Conservation (phyloP, 2,888 invertebrate species). For the Polyploca ridens region DNA sequence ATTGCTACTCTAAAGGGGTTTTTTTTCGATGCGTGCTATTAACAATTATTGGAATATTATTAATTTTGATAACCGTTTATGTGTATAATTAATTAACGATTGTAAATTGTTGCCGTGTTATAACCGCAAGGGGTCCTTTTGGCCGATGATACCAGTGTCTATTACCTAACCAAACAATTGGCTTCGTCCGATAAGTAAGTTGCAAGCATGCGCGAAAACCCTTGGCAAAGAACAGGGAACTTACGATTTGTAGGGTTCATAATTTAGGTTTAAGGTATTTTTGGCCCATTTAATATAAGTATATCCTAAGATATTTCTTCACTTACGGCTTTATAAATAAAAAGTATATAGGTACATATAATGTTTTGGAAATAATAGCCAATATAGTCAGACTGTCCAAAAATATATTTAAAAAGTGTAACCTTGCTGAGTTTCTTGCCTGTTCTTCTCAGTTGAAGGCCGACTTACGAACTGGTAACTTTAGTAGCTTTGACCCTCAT, state of each 20-base stretch:
- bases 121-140: conserved; percentile 45
- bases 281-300: not conserved
- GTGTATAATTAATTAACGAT: conserved; percentile 69
- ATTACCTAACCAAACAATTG: conserved; percentile 81
- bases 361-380: too few species aligned
- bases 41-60: conserved; percentile 27
- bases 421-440: too few species aligned
- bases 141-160: conserved; percentile 44
- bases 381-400: too few species aligned
- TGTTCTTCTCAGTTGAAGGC: too few species aligned
- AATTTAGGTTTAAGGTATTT: not conserved
- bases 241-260: conserved; percentile 39
- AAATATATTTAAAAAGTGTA: too few species aligned
- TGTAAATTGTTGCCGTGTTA: conserved; percentile 59
- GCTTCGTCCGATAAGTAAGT: conserved; percentile 68
- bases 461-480: too few species aligned
- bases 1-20: too few species aligned
- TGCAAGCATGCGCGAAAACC: conserved; percentile 58
- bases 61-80: conserved; percentile 64
- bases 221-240: conserved; percentile 35
- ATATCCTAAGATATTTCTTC: too few species aligned
- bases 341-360: too few species aligned
- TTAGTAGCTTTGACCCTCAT: too few species aligned
- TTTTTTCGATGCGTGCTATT: too few species aligned
- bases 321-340: too few species aligned